Base-by-base conservation (phyloP, 2,797 vertebrate genomes). In the Anomalospiza imberbis region DNA sequence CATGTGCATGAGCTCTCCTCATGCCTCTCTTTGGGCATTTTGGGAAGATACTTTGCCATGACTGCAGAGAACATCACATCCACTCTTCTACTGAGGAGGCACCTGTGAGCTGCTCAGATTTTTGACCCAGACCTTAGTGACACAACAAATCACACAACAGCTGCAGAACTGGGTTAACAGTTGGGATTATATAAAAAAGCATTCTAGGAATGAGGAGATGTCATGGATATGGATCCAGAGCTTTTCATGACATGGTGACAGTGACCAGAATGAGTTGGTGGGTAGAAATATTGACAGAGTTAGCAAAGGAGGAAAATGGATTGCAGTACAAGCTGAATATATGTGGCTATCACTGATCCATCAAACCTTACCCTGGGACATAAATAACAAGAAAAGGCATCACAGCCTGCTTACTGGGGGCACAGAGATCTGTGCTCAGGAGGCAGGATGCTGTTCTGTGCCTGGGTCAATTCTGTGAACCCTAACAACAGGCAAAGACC, bases 131-230 rank as follows among this genome's bases (percentile, higher is more conserved):
- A 51, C 66, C 88, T 44, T 1, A 62, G 17, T 63, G 47, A 72
- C 26, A 51, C 18, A 74, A 42, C 24, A 66, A 61, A 38, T n/a
- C 0, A 1, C 0, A 2, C 16, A 66, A 3, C 24, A 71, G 44
- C 26, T 65, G 73, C 5, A 48, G 36, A 73, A 63, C 4, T 48
- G 31, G 21, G 26, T n/a, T 78, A 62, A 50, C 3, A 45, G 22
- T 6, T 34, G 16, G 28, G 44, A 54, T 29, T 74, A 29, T 22
- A 65, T 17, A 9, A 78, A 26, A 31, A 65, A 76, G 1, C 3
- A 7, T 16, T 17, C 9, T 48, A 40, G 60, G 36, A 87, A 79
- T 24, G 22, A 68, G 42, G 48, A 50, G 31, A 17, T 83, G 50
- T 74, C 7, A 5, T 7, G 34, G 25, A 71, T 72, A 81, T 17